These are phyloP conservation scores for Struthidea cinerea DNA, from an alignment of 2,113 vertebrate species.

Conservation along the genomic window DNA sequence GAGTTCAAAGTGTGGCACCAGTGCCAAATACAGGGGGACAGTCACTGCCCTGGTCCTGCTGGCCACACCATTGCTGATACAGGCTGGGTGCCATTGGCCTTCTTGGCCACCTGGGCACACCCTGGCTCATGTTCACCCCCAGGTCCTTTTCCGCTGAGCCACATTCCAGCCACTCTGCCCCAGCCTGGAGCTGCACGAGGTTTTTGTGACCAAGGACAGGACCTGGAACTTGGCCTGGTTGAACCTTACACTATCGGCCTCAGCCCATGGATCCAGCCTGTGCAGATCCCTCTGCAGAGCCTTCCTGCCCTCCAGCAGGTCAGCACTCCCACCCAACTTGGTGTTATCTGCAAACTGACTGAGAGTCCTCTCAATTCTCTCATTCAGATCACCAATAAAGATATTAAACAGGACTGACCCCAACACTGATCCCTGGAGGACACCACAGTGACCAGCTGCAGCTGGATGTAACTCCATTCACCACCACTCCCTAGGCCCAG, in stretches of 20 bases:
- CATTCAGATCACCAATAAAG: neutral
- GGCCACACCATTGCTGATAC: neutral
- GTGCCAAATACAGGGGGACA: fast-evolving
- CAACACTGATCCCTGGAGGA: neutral
- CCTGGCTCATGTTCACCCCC: neutral
- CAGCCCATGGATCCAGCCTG: neutral
- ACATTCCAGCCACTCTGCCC: neutral
- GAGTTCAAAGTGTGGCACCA: fast-evolving
- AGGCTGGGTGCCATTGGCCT: neutral
- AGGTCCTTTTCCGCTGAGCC: neutral
- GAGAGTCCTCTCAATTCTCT: neutral
- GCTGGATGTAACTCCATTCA: too few species aligned
- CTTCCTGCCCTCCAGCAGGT: neutral
- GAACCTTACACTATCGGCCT: neutral
- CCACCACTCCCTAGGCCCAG: neutral
- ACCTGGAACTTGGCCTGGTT: too few species aligned
- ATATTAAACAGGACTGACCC: neutral
- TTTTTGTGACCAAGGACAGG: neutral
- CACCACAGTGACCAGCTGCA: neutral
- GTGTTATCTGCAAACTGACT: neutral
- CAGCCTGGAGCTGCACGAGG: neutral
- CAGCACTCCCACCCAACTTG: too few species aligned
- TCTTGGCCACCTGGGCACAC: neutral
- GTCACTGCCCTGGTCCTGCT: neutral
- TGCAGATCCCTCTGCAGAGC: neutral